Conservation (phyloP, 53 echinoderm and acorn worm genomes). For the Paracentrotus lividus region DNA sequence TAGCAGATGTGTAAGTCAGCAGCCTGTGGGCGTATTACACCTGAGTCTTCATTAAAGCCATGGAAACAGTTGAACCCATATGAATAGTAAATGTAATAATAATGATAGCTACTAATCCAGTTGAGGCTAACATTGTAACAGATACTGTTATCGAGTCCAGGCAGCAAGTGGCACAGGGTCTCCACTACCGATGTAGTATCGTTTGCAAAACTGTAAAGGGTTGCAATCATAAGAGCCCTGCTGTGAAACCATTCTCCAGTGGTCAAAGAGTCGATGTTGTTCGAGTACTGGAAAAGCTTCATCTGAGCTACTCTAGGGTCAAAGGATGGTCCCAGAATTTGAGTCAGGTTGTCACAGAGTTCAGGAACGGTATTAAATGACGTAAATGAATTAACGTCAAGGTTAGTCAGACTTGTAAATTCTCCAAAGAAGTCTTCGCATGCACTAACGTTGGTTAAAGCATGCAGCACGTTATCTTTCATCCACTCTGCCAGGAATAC, state of each 20-base stretch:
- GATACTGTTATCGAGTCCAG: not conserved
- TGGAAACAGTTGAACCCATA: not conserved
- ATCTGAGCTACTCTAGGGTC: not conserved
- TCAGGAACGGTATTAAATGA: not conserved
- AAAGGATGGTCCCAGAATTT: not conserved
- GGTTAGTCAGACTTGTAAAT: not conserved
- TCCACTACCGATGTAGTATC: not conserved
- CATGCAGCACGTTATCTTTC: not conserved
- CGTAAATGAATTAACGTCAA: not conserved
- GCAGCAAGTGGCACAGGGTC: not conserved
- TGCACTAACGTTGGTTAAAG: not conserved
- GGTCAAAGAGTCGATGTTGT: not conserved
- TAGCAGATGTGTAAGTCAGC: constrained; percentile 14
- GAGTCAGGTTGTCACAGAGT: not conserved
- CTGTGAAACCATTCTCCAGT: constrained; percentile 26
- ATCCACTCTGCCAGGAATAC: not conserved
- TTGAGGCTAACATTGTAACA: not conserved
- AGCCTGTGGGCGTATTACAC: not conserved
- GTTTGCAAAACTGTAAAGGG: not conserved
- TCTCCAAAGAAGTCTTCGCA: constrained; percentile 5
- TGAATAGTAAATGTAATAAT: not conserved
- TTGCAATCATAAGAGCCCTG: not conserved
- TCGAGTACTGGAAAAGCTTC: not conserved
- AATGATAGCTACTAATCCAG: not conserved
- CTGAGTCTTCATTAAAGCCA: not conserved